Percentiles rank a stretch among this genome's conserved stretches.
Evolutionary conservation across 2,113 vertebrate species (phyloP).

Genomic region (Cebus imitator): DNA sequence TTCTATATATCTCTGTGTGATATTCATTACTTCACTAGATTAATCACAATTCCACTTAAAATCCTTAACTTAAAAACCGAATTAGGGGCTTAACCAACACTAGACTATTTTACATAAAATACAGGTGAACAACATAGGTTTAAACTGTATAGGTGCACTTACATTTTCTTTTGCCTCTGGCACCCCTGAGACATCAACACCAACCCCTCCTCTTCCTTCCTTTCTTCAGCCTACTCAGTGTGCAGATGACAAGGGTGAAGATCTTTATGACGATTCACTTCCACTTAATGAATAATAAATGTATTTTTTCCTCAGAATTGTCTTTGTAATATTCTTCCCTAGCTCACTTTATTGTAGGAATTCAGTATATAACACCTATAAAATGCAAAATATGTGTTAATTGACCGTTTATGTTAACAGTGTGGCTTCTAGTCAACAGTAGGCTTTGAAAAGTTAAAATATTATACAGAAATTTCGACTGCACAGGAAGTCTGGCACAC

Average conservation of each 20-base stretch:
- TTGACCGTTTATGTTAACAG: neutral
- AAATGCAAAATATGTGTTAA: neutral
- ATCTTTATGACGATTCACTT: neutral
- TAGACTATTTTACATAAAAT: neutral
- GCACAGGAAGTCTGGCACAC: neutral
- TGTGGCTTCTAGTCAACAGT: neutral
- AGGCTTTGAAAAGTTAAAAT: neutral
- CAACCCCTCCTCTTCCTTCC: neutral
- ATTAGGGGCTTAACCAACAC: neutral
- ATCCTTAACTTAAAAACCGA: neutral
- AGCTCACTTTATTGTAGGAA: neutral
- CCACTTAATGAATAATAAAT: neutral
- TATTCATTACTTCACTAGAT: neutral
- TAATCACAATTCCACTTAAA: neutral
- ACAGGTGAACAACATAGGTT: neutral
- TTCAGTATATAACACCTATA: neutral
- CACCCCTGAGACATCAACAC: neutral
- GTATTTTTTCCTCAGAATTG: neutral
- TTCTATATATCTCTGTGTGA: neutral
- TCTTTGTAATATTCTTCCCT: neutral
- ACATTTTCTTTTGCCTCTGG: neutral
- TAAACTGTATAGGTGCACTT: neutral
- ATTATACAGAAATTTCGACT: neutral
- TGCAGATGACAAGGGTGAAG: neutral
- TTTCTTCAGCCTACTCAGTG: neutral